These are phyloP conservation scores for Acarapis woodi DNA, from an alignment of 1,140 invertebrate species.

Conservation along the genomic window DNA sequence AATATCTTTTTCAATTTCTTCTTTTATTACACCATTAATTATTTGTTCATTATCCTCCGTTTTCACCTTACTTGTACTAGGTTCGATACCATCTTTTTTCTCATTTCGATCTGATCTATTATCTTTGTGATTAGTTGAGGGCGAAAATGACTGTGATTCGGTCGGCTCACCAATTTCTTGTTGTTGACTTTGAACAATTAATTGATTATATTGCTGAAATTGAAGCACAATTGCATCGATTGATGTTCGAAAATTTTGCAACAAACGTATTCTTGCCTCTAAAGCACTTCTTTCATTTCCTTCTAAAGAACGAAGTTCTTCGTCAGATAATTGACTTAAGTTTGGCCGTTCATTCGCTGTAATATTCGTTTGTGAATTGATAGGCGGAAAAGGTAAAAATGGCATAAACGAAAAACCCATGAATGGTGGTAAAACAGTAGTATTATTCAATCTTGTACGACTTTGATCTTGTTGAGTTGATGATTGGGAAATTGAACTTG, in stretches of 20 bases:
- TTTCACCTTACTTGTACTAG: too few relatives aligned
- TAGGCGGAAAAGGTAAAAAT: slow-evolving; percentile 13
- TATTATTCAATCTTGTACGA: neutral
- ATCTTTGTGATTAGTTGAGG: too few relatives aligned
- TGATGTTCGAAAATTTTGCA: slow-evolving; percentile 55
- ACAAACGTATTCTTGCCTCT: slow-evolving; percentile 54
- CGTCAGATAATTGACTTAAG: slow-evolving; percentile 37
- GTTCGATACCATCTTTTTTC: too few relatives aligned
- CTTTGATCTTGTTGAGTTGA: slow-evolving; percentile 2
- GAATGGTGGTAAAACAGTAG: neutral
- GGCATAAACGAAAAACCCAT: slow-evolving; percentile 12
- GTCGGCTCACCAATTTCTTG: too few relatives aligned
- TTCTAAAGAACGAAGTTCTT: slow-evolving; percentile 62
- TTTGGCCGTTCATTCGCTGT: slow-evolving; percentile 32
- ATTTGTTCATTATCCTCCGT: too few relatives aligned
- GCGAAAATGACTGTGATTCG: too few relatives aligned
- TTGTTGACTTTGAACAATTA: too few relatives aligned
- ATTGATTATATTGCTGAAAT: slow-evolving; percentile 71
- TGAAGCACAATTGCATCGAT: slow-evolving; percentile 58
- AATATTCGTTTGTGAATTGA: too few relatives aligned
- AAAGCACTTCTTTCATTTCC: slow-evolving; percentile 51
- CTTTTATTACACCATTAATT: too few relatives aligned
- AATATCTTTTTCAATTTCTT: too few relatives aligned
- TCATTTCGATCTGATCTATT: too few relatives aligned
- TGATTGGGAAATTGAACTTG: neutral